phyloP scores from a whole-genome alignment of 2,113 vertebrate genomes.

The Chlamydotis undulata region DNA sequence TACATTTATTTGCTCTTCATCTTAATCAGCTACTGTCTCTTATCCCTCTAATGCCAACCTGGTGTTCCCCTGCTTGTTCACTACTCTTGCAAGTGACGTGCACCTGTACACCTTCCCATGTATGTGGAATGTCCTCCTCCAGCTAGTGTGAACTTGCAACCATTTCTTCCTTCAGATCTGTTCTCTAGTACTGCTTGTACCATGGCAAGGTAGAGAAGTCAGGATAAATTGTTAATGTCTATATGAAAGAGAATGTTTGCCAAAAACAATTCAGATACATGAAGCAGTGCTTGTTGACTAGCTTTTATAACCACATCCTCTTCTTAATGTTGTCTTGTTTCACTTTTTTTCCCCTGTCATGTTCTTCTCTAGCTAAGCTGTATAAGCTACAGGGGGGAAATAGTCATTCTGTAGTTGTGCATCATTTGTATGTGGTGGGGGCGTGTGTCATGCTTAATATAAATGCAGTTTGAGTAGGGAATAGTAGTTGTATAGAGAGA shows the following conservation, averaged over 20 bases:
- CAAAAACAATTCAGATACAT: rapidly evolving
- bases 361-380: background rate
- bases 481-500: background rate
- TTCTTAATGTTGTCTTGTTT: background rate
- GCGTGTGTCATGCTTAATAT: background rate
- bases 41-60: background rate
- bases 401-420: background rate
- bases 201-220: background rate
- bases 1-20: background rate
- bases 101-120: background rate
- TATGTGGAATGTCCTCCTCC: background rate
- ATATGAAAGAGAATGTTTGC: background rate
- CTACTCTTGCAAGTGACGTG: background rate
- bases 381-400: background rate
- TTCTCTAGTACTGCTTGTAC: background rate
- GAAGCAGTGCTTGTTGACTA: background rate
- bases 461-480: background rate
- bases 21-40: background rate
- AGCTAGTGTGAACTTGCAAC: background rate
- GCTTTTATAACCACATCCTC: background rate
- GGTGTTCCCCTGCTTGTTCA: background rate
- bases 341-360: background rate
- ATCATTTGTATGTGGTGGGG: background rate
- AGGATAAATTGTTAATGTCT: background rate
- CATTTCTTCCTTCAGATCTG: slow-evolving; percentile 1